Percentiles rank a stretch among this genome's conserved stretches.
Evolutionary conservation across 2,797 vertebrate genomes (phyloP).

Genomic region (Mormyrus proboscirostris): DNA sequence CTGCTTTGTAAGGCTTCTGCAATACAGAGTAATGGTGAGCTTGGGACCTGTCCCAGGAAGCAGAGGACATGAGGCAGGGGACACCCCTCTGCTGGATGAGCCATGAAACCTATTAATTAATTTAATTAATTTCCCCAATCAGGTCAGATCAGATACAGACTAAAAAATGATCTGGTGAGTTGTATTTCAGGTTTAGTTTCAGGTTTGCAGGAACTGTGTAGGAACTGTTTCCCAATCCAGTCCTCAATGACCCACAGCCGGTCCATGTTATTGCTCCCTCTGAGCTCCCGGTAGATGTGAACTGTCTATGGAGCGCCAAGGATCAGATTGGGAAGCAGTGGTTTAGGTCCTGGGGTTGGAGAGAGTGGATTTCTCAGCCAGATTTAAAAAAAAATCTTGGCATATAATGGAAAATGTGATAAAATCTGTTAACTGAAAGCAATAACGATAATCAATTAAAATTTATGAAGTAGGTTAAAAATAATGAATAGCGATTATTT

Average conservation of each 20-base stretch:
- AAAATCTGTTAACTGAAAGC: background rate
- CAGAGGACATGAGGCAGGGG: background rate
- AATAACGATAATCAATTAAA: background rate
- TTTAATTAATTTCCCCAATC: background rate
- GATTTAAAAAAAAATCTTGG: background rate
- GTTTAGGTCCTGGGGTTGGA: background rate
- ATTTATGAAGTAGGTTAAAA: background rate
- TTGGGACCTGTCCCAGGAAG: background rate
- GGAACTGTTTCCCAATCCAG: background rate
- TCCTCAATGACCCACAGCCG: background rate
- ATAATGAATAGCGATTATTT: background rate
- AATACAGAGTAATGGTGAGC: background rate
- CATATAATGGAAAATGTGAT: background rate
- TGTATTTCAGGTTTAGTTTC: background rate
- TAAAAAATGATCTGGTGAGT: background rate
- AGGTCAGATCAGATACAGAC: background rate
- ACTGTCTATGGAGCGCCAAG: background rate
- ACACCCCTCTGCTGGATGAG: background rate
- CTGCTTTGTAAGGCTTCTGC: background rate
- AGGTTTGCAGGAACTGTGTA: background rate
- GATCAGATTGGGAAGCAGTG: background rate
- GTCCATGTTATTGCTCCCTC: background rate
- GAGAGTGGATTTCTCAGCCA: background rate
- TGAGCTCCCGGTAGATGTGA: background rate
- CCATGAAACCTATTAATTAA: background rate